Conservation (phyloP, 1,140 invertebrate genomes). For the Drosophila arizonae region DNA sequence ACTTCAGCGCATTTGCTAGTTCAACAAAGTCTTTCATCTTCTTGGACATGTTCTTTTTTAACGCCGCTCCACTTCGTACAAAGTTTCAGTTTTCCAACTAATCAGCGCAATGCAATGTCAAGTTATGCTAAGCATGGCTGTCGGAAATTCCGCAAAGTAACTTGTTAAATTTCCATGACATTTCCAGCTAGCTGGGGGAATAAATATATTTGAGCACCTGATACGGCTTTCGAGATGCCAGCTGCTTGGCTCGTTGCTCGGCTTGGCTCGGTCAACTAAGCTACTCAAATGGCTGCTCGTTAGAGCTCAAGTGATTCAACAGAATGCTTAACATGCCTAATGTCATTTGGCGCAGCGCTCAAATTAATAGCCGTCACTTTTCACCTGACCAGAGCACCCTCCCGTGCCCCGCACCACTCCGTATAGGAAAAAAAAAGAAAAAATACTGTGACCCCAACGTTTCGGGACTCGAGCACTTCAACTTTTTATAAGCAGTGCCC, state of each 20-base stretch:
- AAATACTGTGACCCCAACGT: slow-evolving; percentile 14
- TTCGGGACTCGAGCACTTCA: slow-evolving; percentile 30
- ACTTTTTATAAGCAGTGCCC: slow-evolving; percentile 61
- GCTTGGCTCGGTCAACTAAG: slow-evolving; percentile 29
- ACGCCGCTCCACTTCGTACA: neutral
- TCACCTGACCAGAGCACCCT: slow-evolving; percentile 64
- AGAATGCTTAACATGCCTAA: slow-evolving; percentile 79
- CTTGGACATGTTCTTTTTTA: neutral
- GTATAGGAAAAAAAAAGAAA: no score
- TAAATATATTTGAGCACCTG: slow-evolving; percentile 37
- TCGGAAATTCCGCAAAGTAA: slow-evolving; percentile 26
- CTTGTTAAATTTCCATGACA: slow-evolving; percentile 36
- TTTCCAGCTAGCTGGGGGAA: slow-evolving; percentile 14
- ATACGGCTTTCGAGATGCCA: slow-evolving; percentile 20
- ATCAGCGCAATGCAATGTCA: neutral
- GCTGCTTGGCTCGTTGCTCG: slow-evolving; percentile 22
- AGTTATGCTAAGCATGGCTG: slow-evolving; percentile 2
- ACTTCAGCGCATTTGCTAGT: no score
- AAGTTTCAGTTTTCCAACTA: neutral
- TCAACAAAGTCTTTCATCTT: no score
- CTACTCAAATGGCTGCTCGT: slow-evolving; percentile 78
- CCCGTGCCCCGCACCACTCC: neutral
- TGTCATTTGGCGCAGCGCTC: slow-evolving; percentile 75
- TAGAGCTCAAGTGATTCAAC: slow-evolving; percentile 77
- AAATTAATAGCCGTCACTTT: slow-evolving; percentile 80